Evolutionary conservation across 2,797 vertebrate species (phyloP), one percentile per base, ranked within the genome.

Genomic region (Gymnoscopelus braueri): DNA sequence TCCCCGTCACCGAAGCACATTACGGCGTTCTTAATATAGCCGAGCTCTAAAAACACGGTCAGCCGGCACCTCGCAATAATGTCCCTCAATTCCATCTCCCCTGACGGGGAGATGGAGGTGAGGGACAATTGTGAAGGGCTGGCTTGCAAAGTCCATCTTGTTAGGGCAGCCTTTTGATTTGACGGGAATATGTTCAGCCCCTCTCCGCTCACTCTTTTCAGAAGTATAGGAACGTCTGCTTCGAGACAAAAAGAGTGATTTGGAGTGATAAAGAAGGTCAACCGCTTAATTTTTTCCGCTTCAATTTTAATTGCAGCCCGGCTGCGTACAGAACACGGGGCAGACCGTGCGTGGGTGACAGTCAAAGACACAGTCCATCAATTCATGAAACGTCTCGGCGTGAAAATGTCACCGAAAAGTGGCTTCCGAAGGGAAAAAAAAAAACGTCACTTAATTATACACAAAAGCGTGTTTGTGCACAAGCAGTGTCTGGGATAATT

Each of bases 401-500:
- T 81, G 75, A 80, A 84, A 86, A 79, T 80, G 79, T 79, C 79
- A 83, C 61, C 11, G 55, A 69, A 65, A 82, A 85, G 77, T 70
- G 57, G 60, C 77, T 85, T 15, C 5, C 1, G 5, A 35, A 35
- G 32, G 5, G 5, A 5, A 35, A 35, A 6, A 6, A 60, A 83
- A 88, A 84, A 79, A 79, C 66, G 72, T 72, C 86, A 88, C 81
- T 85, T 75, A 69, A 74, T 83, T 88, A 80, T 84, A 81, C 79
- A 82, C 66, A 71, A 87, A 88, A 79, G 78, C 81, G 77, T 71
- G 75, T 59, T 77, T 61, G 72, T 85, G 35, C 69, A 71, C 64
- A 69, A 63, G 15, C 24, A 60, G 76, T 77, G 88, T 91, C 87
- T 74, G 78, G 79, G 88, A 91, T 94, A 94, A 95, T 94, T 94